Conservation (phyloP, 2,888 invertebrate species). For the Chloromyia formosa region DNA sequence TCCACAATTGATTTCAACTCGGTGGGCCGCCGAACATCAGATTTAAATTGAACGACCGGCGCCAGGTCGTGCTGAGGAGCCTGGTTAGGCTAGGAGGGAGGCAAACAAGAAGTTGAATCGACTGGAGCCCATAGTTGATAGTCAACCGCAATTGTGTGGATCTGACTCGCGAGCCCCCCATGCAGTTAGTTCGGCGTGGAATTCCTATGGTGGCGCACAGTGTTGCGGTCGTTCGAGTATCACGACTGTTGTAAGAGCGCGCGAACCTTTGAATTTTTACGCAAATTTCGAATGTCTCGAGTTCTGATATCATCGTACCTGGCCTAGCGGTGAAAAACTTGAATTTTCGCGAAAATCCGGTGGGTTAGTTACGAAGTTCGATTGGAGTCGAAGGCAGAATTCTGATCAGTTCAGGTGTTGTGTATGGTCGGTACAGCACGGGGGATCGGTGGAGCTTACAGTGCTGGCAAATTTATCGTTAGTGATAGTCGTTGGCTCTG, state of each 20-base stretch:
- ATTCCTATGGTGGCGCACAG: slow-evolving; percentile 13
- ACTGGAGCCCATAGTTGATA: not conserved
- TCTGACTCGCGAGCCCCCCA: not conserved
- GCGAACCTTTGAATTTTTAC: slow-evolving; percentile 22
- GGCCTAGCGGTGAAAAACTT: not conserved
- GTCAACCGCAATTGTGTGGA: slow-evolving; percentile 12
- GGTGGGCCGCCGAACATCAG: not conserved
- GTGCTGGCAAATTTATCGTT: not conserved
- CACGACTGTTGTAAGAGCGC: not conserved
- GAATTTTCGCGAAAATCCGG: slow-evolving; percentile 12
- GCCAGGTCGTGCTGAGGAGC: not conserved
- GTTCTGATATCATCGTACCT: slow-evolving; percentile 11
- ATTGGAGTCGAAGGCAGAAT: not conserved
- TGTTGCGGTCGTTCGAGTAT: not conserved
- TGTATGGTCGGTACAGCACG: not conserved
- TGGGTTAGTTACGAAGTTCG: not conserved
- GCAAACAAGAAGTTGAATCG: not conserved
- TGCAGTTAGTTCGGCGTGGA: slow-evolving; percentile 26
- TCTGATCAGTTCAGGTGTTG: not conserved
- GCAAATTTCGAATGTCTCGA: not conserved
- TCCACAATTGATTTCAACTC: not conserved
- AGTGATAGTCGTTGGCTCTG: no score
- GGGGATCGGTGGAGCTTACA: not conserved
- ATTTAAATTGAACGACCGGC: not conserved
- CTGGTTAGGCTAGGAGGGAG: not conserved